phyloP scores from a whole-genome alignment of 2,113 vertebrate genomes.

The Podarcis raffonei region DNA sequence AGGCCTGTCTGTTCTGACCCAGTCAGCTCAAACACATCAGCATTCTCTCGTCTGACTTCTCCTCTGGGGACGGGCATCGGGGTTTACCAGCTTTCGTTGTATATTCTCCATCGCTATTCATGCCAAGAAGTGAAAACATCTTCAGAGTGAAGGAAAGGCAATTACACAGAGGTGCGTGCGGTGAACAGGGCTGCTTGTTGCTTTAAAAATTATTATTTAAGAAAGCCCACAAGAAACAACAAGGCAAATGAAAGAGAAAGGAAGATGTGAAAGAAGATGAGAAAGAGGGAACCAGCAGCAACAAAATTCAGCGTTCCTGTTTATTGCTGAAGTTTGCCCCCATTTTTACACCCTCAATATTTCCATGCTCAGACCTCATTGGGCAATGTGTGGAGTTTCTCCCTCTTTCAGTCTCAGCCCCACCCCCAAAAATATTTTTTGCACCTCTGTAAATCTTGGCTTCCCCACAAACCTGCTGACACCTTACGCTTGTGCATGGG shows the following conservation, averaged over 20 bases:
- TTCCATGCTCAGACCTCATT: too few species aligned
- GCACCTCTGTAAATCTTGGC: too few species aligned
- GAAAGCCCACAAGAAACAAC: not conserved
- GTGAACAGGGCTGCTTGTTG: not conserved
- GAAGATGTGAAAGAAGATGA: not conserved
- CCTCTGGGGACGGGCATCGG: slow-evolving; percentile 40
- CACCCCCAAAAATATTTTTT: too few species aligned
- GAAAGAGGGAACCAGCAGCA: too few species aligned
- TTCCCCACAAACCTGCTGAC: too few species aligned
- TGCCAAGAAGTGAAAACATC: slow-evolving; percentile 39
- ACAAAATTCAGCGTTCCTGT: not conserved
- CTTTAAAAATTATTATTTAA: not conserved
- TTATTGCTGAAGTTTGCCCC: too few species aligned
- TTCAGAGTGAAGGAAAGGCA: slow-evolving; percentile 39
- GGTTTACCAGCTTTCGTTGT: slow-evolving; percentile 60
- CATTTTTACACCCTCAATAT: too few species aligned
- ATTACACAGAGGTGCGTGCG: slow-evolving; percentile 37
- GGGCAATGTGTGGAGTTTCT: too few species aligned
- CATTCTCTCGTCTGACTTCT: slow-evolving; percentile 59
- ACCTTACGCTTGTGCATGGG: too few species aligned
- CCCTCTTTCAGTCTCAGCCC: too few species aligned
- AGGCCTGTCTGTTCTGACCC: slow-evolving; percentile 58
- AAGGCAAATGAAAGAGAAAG: not conserved
- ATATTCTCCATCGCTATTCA: slow-evolving; percentile 62
- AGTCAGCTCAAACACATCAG: slow-evolving; percentile 47